Evolutionary conservation across 2,888 invertebrate species (phyloP).

Genomic region (Trachelus troglodyta): DNA sequence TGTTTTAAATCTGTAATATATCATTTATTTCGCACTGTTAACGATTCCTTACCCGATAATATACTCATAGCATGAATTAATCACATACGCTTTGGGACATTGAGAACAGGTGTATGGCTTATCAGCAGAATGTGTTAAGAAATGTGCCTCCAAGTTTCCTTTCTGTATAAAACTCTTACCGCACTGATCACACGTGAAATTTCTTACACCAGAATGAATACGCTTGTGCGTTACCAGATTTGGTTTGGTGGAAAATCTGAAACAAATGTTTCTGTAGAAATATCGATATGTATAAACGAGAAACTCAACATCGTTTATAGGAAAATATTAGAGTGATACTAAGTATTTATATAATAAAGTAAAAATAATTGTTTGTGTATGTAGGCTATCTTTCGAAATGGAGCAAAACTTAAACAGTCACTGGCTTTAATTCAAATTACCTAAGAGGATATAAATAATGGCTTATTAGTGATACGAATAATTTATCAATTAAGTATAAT

Average conservation of each 20-base stretch:
- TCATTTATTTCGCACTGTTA: background rate
- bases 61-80: slow-evolving; percentile 5
- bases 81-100: slow-evolving; percentile 67
- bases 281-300: too few species aligned
- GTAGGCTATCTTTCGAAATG: background rate
- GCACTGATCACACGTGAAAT: slow-evolving; percentile 71
- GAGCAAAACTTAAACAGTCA: background rate
- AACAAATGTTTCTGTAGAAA: background rate
- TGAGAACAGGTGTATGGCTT: slow-evolving; percentile 67
- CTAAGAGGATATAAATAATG: too few species aligned
- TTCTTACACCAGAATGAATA: slow-evolving; percentile 70
- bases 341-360: background rate
- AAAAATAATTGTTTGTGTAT: background rate
- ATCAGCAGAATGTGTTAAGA: slow-evolving; percentile 69
- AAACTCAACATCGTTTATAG: background rate
- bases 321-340: background rate
- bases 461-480: too few species aligned
- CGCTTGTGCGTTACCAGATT: slow-evolving; percentile 71
- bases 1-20: slow-evolving; percentile 68
- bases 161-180: slow-evolving; percentile 73
- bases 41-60: slow-evolving; percentile 1
- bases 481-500: too few species aligned
- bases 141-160: slow-evolving; percentile 71
- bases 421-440: background rate
- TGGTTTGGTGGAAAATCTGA: slow-evolving; percentile 70